phyloP scores from a whole-genome alignment of 2,797 vertebrate species.

The Meda fulgida region DNA sequence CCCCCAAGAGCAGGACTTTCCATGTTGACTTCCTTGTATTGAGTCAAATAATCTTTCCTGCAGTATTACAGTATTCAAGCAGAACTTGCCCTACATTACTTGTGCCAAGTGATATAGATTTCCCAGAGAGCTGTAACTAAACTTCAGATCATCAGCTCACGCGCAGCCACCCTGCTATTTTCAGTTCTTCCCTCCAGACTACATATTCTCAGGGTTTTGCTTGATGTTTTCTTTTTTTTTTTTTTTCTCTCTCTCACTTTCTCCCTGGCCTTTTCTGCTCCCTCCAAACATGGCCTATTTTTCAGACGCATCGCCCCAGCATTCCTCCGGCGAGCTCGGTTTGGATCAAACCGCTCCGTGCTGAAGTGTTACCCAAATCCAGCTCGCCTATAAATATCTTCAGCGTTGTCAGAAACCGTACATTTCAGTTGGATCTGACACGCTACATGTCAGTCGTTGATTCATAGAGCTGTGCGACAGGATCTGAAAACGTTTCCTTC shows the following conservation, averaged over 20 bases:
- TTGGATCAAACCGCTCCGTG: slow-evolving; percentile 65
- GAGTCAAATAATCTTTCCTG: background rate
- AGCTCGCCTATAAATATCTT: slow-evolving; percentile 70
- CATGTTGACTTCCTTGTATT: slow-evolving; percentile 17
- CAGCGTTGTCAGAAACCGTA: slow-evolving; percentile 53
- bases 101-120: slow-evolving; percentile 7
- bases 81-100: slow-evolving; percentile 15
- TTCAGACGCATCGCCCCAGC: slow-evolving; percentile 56
- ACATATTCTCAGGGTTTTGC: slow-evolving; percentile 20
- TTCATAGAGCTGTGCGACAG: background rate
- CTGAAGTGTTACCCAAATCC: slow-evolving; percentile 66
- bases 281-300: slow-evolving; percentile 58
- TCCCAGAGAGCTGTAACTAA: slow-evolving; percentile 21
- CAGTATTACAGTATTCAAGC: background rate
- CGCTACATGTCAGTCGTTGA: no score
- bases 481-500: slow-evolving; percentile 16
- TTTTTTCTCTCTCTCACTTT: background rate
- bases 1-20: background rate
- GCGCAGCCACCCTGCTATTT: slow-evolving; percentile 14
- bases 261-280: slow-evolving; percentile 50
- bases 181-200: slow-evolving; percentile 31
- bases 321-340: slow-evolving; percentile 63
- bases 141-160: slow-evolving; percentile 38
- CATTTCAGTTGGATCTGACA: slow-evolving; percentile 54
- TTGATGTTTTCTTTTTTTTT: slow-evolving; percentile 25